A percentile compares a stretch with the other conserved stretches of the same genome.
phyloP scores from a whole-genome alignment of 2,888 invertebrate genomes.

The Xestia c-nigrum region DNA sequence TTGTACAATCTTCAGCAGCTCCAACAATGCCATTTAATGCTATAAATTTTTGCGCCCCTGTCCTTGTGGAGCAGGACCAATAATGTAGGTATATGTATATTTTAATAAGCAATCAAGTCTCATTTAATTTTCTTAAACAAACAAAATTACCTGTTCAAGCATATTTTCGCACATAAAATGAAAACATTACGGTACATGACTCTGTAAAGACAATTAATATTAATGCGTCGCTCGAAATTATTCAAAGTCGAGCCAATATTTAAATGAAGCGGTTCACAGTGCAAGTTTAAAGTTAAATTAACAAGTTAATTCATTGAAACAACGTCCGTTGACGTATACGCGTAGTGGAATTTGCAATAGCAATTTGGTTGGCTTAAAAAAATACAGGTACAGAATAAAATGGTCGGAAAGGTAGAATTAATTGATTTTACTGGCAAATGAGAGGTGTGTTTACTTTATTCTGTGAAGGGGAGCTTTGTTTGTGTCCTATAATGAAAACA shows the following conservation, averaged over 20 bases:
- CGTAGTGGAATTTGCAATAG: slow-evolving; percentile 27
- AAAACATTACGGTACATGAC: not conserved
- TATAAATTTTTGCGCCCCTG: too few species aligned
- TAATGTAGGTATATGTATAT: too few species aligned
- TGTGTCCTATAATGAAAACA: slow-evolving; percentile 5
- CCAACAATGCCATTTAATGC: too few species aligned
- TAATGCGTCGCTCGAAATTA: slow-evolving; percentile 49
- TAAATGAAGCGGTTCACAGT: slow-evolving; percentile 55
- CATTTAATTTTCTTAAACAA: not conserved
- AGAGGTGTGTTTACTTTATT: slow-evolving; percentile 35
- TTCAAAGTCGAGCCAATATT: slow-evolving; percentile 54
- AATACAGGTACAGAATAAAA: slow-evolving; percentile 45
- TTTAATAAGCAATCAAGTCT: not conserved
- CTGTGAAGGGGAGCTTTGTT: not conserved
- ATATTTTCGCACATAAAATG: slow-evolving; percentile 18
- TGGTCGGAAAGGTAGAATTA: slow-evolving; percentile 10
- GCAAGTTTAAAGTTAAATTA: slow-evolving; percentile 57
- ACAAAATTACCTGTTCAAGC: slow-evolving; percentile 19
- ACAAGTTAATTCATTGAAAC: slow-evolving; percentile 54
- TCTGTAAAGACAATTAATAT: slow-evolving; percentile 46
- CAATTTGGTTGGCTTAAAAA: slow-evolving; percentile 46
- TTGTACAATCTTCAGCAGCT: too few species aligned
- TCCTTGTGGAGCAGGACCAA: too few species aligned
- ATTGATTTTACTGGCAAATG: slow-evolving; percentile 34
- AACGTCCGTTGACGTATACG: slow-evolving; percentile 47